Percentiles rank a stretch among this genome's conserved stretches.
These are phyloP conservation scores for Zosterops japonicus DNA, from an alignment of 2,113 vertebrate genomes.

Conservation along the genomic window DNA sequence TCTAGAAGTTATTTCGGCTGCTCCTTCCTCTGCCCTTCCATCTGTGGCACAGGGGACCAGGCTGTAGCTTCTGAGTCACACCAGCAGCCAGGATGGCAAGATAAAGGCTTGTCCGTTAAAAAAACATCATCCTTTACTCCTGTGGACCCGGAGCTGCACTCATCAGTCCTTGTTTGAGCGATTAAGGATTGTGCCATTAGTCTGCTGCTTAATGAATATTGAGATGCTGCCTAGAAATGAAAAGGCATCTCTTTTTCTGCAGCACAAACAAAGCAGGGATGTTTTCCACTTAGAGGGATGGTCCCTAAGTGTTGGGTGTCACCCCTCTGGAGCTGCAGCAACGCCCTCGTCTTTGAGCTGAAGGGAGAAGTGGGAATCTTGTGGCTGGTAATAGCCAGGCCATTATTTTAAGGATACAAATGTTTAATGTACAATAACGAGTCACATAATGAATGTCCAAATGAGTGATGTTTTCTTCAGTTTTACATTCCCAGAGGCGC, in stretches of 20 bases:
- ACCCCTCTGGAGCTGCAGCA: neutral
- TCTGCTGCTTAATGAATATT: constrained; percentile 17
- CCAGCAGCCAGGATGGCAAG: neutral
- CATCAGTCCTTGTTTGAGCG: neutral
- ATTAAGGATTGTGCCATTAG: neutral
- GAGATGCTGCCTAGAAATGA: neutral
- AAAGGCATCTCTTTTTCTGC: neutral
- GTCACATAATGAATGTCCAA: constrained; percentile 35
- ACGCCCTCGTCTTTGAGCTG: constrained; percentile 17
- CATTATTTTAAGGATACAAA: constrained; percentile 53
- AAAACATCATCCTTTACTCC: neutral
- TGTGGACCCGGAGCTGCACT: neutral
- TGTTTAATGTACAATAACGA: constrained; percentile 56
- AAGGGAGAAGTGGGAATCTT: constrained; percentile 18
- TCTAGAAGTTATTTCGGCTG: neutral
- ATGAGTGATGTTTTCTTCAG: constrained; percentile 38
- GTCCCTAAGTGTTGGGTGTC: constrained; percentile 19
- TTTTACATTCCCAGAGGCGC: constrained; percentile 22
- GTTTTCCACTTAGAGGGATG: neutral
- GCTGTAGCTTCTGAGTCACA: neutral
- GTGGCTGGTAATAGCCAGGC: neutral
- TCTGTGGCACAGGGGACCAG: neutral
- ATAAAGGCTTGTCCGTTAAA: neutral
- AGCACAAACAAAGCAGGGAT: neutral
- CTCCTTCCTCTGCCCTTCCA: neutral